These are phyloP conservation scores for Choloepus hoffmanni DNA, from an alignment of 2,113 vertebrate genomes.

Conservation along the genomic window DNA sequence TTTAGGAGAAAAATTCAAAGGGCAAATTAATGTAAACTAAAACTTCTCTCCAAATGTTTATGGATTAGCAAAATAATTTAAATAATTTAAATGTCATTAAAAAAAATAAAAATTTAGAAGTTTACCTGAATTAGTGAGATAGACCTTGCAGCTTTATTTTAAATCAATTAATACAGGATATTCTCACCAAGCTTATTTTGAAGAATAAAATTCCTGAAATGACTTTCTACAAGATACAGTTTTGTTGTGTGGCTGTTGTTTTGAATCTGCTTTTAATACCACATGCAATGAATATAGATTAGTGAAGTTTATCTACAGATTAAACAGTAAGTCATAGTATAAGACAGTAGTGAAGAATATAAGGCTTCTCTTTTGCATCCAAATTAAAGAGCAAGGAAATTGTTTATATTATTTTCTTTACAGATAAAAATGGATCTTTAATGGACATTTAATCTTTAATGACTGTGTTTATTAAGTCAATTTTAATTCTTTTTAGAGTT, in stretches of 20 bases:
- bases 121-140: neutral
- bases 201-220: neutral
- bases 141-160: neutral
- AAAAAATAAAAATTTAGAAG: neutral
- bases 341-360: neutral
- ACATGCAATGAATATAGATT: neutral
- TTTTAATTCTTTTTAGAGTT: neutral
- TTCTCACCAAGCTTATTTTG: neutral
- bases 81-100: neutral
- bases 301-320: neutral
- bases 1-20: neutral
- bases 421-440: conserved; percentile 42
- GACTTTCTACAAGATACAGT: neutral
- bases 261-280: neutral
- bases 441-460: neutral
- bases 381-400: conserved; percentile 40
- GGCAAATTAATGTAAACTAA: neutral
- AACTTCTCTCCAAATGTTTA: neutral
- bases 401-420: conserved; percentile 5
- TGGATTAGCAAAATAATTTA: neutral
- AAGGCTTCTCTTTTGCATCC: neutral
- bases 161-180: neutral
- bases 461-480: neutral
- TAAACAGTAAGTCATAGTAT: neutral
- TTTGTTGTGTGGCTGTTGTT: neutral